phyloP scores from a whole-genome alignment of 1,140 invertebrate genomes.

The Bombus confusus region DNA sequence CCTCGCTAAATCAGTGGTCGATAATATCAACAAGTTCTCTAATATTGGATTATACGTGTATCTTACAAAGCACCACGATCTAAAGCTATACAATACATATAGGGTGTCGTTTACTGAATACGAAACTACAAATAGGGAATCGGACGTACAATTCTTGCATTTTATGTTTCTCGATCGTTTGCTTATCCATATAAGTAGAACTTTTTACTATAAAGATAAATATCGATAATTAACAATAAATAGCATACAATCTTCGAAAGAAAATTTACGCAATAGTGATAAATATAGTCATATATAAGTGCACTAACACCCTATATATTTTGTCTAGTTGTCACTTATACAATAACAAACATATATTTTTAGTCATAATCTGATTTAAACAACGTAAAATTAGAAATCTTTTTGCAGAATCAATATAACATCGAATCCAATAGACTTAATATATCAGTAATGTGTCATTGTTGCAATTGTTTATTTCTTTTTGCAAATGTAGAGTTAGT shows the following conservation, averaged over 20 bases:
- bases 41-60: constrained; percentile 65
- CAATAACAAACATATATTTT: constrained; percentile 52
- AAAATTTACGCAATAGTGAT: background rate
- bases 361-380: constrained; percentile 51
- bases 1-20: constrained; percentile 63
- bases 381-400: constrained; percentile 51
- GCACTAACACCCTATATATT: constrained; percentile 63
- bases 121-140: constrained; percentile 20
- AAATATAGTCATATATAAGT: constrained; percentile 22
- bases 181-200: constrained; percentile 9
- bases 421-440: constrained; percentile 12
- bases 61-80: constrained; percentile 74
- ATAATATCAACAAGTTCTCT: constrained; percentile 58
- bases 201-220: constrained; percentile 21
- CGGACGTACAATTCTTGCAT: constrained; percentile 24
- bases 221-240: background rate
- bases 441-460: background rate
- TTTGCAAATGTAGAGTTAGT: background rate
- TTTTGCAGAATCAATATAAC: constrained; percentile 44
- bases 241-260: background rate
- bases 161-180: constrained; percentile 20
- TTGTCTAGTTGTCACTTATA: constrained; percentile 52
- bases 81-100: constrained; percentile 61
- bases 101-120: constrained; percentile 47
- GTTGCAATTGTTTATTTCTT: background rate